Conservation (phyloP, 2,797 vertebrate species). For the Coreius guichenoti region DNA sequence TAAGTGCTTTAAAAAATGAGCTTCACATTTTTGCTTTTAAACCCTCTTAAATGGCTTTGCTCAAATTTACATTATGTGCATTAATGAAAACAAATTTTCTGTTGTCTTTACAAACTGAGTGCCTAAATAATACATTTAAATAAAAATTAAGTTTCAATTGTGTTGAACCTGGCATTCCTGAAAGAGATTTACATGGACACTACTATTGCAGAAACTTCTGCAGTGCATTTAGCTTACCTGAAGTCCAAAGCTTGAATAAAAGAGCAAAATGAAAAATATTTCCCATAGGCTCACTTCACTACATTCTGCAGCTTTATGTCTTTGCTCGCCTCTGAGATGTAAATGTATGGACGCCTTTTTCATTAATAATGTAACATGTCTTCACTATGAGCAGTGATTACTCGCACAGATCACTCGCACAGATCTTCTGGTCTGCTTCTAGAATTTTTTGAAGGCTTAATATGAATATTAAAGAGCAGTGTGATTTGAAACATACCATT, state of each 20-base stretch:
- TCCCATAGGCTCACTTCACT: background rate
- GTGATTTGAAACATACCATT: background rate
- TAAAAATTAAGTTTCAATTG: background rate
- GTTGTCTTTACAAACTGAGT: background rate
- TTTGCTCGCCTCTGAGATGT: constrained; percentile 28
- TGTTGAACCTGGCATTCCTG: background rate
- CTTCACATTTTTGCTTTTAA: background rate
- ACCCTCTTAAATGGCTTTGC: background rate
- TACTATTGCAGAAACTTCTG: background rate
- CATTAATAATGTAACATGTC: constrained; percentile 60
- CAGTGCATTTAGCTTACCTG: background rate
- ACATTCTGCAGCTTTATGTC: constrained; percentile 51
- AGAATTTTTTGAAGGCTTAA: background rate
- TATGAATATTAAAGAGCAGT: constrained; percentile 24
- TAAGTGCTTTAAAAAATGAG: background rate
- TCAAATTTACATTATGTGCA: background rate
- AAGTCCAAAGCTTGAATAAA: background rate
- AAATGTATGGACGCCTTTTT: constrained; percentile 45
- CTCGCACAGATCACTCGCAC: background rate
- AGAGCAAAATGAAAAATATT: constrained; percentile 6
- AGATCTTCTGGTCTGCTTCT: background rate
- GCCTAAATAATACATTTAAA: too few relatives aligned
- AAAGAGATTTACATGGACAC: background rate
- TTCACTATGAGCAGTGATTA: background rate
- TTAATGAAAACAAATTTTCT: background rate